Conservation (phyloP, 2,888 invertebrate species). For the Aporophyla lueneburgensis region DNA sequence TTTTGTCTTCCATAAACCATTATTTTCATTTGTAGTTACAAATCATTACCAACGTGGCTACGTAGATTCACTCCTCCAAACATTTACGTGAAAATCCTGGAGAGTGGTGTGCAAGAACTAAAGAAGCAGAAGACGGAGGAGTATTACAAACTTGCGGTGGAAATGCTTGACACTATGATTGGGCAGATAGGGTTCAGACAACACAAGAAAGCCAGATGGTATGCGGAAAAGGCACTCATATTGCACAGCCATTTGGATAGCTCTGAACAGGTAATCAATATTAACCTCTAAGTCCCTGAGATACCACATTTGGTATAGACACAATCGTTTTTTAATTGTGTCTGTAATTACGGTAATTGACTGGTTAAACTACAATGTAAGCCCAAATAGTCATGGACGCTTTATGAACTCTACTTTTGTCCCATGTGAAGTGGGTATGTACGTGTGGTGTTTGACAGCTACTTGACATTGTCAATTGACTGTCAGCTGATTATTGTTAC, state of each 20-base stretch:
- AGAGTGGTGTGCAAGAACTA: slow-evolving; percentile 80
- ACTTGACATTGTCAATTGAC: too few relatives aligned
- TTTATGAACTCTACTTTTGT: background rate
- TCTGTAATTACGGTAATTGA: too few relatives aligned
- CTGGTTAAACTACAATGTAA: too few relatives aligned
- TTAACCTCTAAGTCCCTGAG: too few relatives aligned
- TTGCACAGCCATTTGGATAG: slow-evolving; percentile 83
- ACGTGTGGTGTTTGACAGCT: too few relatives aligned
- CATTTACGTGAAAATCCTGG: slow-evolving; percentile 83
- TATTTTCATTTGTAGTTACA: slow-evolving; percentile 74
- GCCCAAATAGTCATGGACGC: too few relatives aligned
- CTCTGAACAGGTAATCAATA: slow-evolving; percentile 79
- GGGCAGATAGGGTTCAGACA: slow-evolving; percentile 85
- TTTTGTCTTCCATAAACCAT: background rate
- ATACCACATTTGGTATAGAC: too few relatives aligned
- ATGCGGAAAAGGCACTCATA: slow-evolving; percentile 92
- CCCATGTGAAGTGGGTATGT: too few relatives aligned
- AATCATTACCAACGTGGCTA: slow-evolving; percentile 87
- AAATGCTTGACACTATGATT: slow-evolving; percentile 88
- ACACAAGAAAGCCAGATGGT: slow-evolving; percentile 89
- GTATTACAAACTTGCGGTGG: slow-evolving; percentile 83
- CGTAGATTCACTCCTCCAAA: slow-evolving; percentile 91
- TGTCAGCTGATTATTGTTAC: too few relatives aligned
- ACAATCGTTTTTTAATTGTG: too few relatives aligned
- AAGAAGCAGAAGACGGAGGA: slow-evolving; percentile 76